These are phyloP conservation scores for Antigone vipio DNA, from an alignment of 2,113 vertebrate species.

Conservation along the genomic window DNA sequence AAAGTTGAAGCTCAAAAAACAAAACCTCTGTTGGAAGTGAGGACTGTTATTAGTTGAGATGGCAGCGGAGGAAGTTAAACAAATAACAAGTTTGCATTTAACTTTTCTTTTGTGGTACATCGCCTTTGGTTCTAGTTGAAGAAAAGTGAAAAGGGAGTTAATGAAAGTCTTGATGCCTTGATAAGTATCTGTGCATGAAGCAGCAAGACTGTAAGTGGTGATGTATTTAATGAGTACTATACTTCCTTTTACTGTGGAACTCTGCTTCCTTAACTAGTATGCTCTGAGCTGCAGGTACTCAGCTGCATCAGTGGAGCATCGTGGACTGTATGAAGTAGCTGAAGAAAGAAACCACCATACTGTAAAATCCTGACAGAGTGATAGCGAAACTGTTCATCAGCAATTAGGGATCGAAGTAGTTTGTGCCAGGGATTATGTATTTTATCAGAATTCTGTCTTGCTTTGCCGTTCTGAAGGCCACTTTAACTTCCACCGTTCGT, in stretches of 20 bases:
- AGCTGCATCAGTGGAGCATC: not conserved
- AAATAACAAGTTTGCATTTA: slow-evolving; percentile 34
- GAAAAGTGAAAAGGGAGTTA: not conserved
- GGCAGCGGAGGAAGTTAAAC: not conserved
- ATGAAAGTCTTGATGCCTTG: not conserved
- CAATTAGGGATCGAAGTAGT: not conserved
- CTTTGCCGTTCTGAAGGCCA: not conserved
- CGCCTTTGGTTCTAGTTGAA: not conserved
- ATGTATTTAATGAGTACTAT: not conserved
- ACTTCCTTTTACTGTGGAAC: not conserved
- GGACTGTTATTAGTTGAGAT: slow-evolving; percentile 21
- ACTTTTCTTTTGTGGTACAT: slow-evolving; percentile 10
- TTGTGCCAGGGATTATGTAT: not conserved
- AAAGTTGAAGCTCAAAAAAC: slow-evolving; percentile 13
- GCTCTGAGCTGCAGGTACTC: not conserved
- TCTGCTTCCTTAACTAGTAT: not conserved
- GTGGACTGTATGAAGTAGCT: not conserved
- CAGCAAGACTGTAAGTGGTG: not conserved
- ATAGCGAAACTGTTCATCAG: not conserved
- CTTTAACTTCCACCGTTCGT: not conserved
- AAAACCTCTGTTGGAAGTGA: not conserved
- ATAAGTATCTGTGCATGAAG: not conserved
- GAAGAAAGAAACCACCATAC: not conserved
- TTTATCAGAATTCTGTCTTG: not conserved
- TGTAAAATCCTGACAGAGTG: not conserved